Conservation (phyloP, 2,888 invertebrate species). For the Papilio gigon region DNA sequence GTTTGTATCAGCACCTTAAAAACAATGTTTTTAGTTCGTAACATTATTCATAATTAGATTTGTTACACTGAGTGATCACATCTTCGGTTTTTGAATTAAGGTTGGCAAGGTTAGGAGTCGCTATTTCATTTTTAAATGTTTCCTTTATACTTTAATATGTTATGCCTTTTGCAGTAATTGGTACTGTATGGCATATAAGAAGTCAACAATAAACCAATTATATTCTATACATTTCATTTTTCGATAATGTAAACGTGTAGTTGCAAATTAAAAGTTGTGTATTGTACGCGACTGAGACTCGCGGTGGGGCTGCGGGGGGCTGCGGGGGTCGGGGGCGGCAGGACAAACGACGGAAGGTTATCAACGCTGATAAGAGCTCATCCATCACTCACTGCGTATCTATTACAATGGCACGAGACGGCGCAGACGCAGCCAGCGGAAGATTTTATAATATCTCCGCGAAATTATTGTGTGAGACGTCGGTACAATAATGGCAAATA, state of each 20-base stretch:
- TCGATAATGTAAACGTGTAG: background rate
- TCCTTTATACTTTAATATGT: too few relatives aligned
- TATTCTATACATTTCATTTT: too few relatives aligned
- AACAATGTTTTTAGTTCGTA: background rate
- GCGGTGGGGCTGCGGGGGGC: conserved; percentile 51
- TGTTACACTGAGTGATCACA: background rate
- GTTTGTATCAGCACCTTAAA: background rate
- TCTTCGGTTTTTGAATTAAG: background rate
- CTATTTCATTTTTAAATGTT: too few relatives aligned
- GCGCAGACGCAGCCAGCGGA: conserved; percentile 54
- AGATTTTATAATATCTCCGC: conserved; percentile 61
- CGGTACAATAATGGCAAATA: conserved; percentile 10
- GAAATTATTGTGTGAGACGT: conserved; percentile 8
- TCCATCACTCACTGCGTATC: conserved; percentile 66
- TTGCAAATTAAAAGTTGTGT: conserved; percentile 1
- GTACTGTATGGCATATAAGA: too few relatives aligned
- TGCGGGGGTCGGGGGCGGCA: conserved; percentile 52
- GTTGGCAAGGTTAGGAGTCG: too few relatives aligned
- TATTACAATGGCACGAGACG: conserved; percentile 48
- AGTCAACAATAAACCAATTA: too few relatives aligned
- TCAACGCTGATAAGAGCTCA: conserved; percentile 75
- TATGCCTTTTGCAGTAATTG: too few relatives aligned
- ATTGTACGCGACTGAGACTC: conserved; percentile 46
- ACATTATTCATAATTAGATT: background rate
- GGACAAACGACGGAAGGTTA: conserved; percentile 69